phyloP scores from a whole-genome alignment of 2,888 invertebrate genomes.

The Chrysina gloriosa region DNA sequence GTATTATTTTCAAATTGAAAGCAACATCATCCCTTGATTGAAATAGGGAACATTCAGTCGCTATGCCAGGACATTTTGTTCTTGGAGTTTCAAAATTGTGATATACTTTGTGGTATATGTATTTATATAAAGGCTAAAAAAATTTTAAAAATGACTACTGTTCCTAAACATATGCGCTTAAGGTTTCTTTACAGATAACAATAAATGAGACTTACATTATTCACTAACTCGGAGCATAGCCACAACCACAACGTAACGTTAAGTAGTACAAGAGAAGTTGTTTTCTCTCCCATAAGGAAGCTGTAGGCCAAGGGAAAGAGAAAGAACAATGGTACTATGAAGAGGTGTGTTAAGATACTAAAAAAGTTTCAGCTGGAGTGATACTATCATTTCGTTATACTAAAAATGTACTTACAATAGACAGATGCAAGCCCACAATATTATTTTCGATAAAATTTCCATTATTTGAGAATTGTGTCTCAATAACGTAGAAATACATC shows the following conservation, averaged over 20 bases:
- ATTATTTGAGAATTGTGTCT: constrained; percentile 39
- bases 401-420: constrained; percentile 42
- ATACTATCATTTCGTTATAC: neutral
- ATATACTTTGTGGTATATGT: constrained; percentile 51
- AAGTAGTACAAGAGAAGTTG: constrained; percentile 34
- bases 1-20: constrained; percentile 50
- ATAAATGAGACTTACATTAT: constrained; percentile 46
- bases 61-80: constrained; percentile 48
- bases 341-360: constrained; percentile 45
- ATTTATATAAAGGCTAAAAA: constrained; percentile 51
- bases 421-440: constrained; percentile 26
- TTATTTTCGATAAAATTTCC: constrained; percentile 35
- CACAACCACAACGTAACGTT: constrained; percentile 49
- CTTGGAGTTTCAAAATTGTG: constrained; percentile 44
- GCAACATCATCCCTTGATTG: constrained; percentile 52
- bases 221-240: constrained; percentile 45
- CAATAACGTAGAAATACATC: constrained; percentile 47
- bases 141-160: neutral
- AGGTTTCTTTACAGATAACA: neutral
- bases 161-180: neutral
- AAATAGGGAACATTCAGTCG: constrained; percentile 53
- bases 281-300: constrained; percentile 41
- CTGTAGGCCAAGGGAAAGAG: constrained; percentile 46
- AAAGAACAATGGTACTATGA: constrained; percentile 46
- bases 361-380: constrained; percentile 6